These are phyloP conservation scores for Temnothorax longispinosus DNA, from an alignment of 1,140 invertebrate genomes.

Conservation along the genomic window DNA sequence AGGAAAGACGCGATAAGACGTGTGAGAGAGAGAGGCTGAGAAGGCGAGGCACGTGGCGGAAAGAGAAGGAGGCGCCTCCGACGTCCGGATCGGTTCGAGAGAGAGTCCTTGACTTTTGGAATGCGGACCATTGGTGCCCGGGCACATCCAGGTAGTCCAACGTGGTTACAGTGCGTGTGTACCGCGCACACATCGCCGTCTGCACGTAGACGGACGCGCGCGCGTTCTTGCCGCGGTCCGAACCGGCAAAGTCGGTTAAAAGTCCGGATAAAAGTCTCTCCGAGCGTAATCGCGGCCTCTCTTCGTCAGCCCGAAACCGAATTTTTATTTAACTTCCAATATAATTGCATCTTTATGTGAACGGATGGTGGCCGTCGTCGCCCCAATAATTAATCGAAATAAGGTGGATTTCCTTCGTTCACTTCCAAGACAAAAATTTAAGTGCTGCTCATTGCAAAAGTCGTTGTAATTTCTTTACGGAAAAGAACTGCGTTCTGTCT, in stretches of 20 bases:
- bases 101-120: constrained; percentile 79
- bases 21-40: neutral
- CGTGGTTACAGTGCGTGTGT: constrained; percentile 36
- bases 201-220: constrained; percentile 18
- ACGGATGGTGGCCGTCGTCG: neutral
- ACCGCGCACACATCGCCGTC: constrained; percentile 3
- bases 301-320: constrained; percentile 2
- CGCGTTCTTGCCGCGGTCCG: neutral
- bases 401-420: neutral
- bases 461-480: neutral
- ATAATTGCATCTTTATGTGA: neutral
- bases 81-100: constrained; percentile 65
- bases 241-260: constrained; percentile 44
- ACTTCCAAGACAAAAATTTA: neutral
- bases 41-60: neutral
- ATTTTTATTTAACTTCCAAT: neutral
- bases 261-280: constrained; percentile 61
- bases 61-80: constrained; percentile 63
- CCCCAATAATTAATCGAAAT: neutral
- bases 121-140: constrained; percentile 74
- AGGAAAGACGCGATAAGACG: constrained; percentile 38
- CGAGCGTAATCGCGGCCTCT: constrained; percentile 45
- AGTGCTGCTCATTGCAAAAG: neutral
- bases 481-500: neutral
- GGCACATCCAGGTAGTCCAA: constrained; percentile 70